These are phyloP conservation scores for Tinea semifulvella DNA, from an alignment of 2,888 invertebrate species.

Conservation along the genomic window DNA sequence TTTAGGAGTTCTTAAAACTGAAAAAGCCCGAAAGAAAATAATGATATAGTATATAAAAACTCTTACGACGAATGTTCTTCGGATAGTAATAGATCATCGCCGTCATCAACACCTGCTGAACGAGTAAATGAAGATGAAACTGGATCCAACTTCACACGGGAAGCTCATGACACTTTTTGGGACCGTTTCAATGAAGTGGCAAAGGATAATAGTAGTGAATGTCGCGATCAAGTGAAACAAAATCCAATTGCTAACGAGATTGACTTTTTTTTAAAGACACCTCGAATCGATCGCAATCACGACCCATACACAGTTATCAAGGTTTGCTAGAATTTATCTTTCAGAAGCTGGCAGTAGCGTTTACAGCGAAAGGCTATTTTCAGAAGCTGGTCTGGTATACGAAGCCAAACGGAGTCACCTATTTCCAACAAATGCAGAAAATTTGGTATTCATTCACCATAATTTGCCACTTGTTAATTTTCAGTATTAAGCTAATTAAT, in stretches of 20 bases:
- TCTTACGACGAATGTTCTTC: constrained; percentile 17
- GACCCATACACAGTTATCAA: constrained; percentile 19
- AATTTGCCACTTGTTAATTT: too few species aligned
- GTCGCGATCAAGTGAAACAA: constrained; percentile 12
- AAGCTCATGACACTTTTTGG: constrained; percentile 22
- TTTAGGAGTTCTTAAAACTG: constrained; percentile 14
- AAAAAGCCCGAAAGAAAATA: constrained; percentile 15
- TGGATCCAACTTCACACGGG: constrained; percentile 17
- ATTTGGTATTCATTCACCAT: constrained; percentile 21
- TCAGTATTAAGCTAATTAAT: too few species aligned
- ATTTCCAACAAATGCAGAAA: constrained; percentile 20
- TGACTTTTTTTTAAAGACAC: constrained; percentile 19
- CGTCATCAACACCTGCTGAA: constrained; percentile 18
- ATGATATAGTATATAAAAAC: constrained; percentile 18
- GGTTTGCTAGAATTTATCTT: constrained; percentile 18
- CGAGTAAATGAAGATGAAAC: constrained; percentile 18
- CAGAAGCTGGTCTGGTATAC: constrained; percentile 20
- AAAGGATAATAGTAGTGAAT: constrained; percentile 20
- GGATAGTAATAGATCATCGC: constrained; percentile 12
- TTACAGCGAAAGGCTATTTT: constrained; percentile 21
- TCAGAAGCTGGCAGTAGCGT: constrained; percentile 20
- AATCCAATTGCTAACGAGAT: constrained; percentile 19
- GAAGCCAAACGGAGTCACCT: too few species aligned
- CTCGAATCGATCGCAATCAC: constrained; percentile 20
- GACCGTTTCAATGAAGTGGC: constrained; percentile 21